Evolutionary conservation across 2,888 invertebrate species (phyloP), one percentile per base, ranked within the genome.

Genomic region (Nowickia ferox): DNA sequence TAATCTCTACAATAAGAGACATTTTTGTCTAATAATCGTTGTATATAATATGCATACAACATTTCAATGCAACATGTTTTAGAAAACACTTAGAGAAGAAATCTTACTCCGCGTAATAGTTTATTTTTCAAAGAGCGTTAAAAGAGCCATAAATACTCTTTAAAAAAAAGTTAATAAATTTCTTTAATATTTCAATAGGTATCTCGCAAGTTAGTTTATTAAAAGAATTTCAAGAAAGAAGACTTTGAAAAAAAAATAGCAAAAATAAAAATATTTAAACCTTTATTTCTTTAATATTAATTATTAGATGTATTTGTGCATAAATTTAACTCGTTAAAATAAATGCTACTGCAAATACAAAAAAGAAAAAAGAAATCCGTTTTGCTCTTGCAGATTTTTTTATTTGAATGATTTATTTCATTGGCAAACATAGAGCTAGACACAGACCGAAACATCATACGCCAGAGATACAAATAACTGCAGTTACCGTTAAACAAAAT

Each of bases 371-470:
- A 11, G 30, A 30, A 42, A 42, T n/a, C 42, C 44, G n/a, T n/a
- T 53, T 42, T 51, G 46, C 15, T 74, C n/a, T 68, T 76, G 22
- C 30, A 42, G 48, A 13, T 51, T 61, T 46, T 51, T 75, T 78
- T 83, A 82, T 82, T 69, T 75, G 11, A 38, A 22, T 86, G 80
- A 83, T 80, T 84, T 84, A 80, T 84, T 57, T 77, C 63, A 84
- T 80, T 83, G 80, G 84, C 71, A 84, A 83, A 63, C 69, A 75
- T 30, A 44, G n/a, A 22, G 15, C 55, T 40, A 75, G 15, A 63
- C 40, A 76, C 17, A n/a, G 15, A 13, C 40, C 46, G 57, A 8
- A 55, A 57, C 38, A 79, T n/a, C 9, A 65, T 19, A 71, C 72
- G 38, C 46, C 13, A 65, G 74, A 74, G 66, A 81, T 81, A 81